Evolutionary conservation across 2,888 invertebrate genomes (phyloP).

Genomic region (Drymonia ruficornis): DNA sequence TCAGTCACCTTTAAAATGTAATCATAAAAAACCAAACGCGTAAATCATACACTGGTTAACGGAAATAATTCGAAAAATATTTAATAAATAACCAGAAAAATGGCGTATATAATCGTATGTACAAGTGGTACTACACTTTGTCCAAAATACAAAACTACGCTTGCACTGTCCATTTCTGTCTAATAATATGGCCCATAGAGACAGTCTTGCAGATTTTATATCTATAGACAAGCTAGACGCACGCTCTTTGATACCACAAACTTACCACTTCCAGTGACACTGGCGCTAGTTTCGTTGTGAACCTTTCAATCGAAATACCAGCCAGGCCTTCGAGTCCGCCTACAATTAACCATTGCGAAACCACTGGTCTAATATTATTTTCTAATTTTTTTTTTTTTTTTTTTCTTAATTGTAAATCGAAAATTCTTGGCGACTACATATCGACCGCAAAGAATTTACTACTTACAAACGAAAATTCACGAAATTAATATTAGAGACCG

Average conservation of each 20-base stretch:
- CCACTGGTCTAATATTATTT: too few relatives aligned
- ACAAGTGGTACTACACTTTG: conserved; percentile 34
- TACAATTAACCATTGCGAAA: too few relatives aligned
- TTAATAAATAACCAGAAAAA: conserved; percentile 39
- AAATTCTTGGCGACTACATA: too few relatives aligned
- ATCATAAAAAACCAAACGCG: conserved; percentile 3
- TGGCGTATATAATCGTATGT: conserved; percentile 30
- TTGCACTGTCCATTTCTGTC: conserved; percentile 23
- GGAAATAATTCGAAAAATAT: conserved; percentile 21
- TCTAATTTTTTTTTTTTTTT: too few relatives aligned
- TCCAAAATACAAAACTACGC: conserved; percentile 32
- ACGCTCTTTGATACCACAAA: neutral
- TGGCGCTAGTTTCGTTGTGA: neutral
- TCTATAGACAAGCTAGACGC: neutral
- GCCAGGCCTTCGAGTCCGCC: too few relatives aligned
- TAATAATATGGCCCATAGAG: conserved; percentile 37
- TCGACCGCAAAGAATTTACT: too few relatives aligned
- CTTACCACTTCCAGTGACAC: neutral
- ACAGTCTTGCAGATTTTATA: conserved; percentile 16
- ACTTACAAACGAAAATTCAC: too few relatives aligned
- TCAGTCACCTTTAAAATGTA: conserved; percentile 40
- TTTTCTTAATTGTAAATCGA: too few relatives aligned
- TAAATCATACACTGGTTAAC: conserved; percentile 30
- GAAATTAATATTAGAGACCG: too few relatives aligned
- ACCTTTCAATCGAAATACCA: neutral